Conservation (phyloP, 2,797 vertebrate genomes). For the Hippopotamyrus pictus region DNA sequence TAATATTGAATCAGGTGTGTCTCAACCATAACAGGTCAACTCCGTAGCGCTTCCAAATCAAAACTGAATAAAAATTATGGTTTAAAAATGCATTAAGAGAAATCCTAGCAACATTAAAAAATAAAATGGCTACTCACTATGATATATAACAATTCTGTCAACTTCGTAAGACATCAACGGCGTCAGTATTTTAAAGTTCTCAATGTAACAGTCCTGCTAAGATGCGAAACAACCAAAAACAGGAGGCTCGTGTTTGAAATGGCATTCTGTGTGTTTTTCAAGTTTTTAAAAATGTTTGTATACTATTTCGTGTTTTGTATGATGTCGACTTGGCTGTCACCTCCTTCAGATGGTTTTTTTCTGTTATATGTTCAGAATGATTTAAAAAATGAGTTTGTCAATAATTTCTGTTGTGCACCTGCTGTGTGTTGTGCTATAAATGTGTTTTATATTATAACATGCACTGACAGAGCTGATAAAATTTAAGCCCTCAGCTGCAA, state of each 20-base stretch:
- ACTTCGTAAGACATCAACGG: background rate
- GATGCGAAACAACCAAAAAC: background rate
- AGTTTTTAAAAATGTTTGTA: background rate
- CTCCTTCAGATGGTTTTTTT: background rate
- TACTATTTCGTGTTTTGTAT: background rate
- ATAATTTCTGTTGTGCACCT: background rate
- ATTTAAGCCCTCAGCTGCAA: background rate
- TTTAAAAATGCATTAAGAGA: background rate
- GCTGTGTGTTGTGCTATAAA: background rate
- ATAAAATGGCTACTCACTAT: background rate
- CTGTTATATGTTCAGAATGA: background rate
- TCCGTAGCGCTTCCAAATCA: background rate
- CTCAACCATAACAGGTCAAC: background rate
- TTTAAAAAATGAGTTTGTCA: background rate
- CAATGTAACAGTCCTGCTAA: background rate
- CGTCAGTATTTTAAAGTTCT: background rate
- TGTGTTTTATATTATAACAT: background rate
- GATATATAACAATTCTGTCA: background rate
- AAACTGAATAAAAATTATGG: background rate
- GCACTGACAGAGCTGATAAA: background rate
- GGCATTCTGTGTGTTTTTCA: background rate
- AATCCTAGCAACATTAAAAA: background rate
- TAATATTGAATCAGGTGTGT: background rate
- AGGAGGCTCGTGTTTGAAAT: background rate
- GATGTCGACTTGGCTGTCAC: background rate